Evolutionary conservation across 2,888 invertebrate species (phyloP).

Genomic region (Apodemia zela): DNA sequence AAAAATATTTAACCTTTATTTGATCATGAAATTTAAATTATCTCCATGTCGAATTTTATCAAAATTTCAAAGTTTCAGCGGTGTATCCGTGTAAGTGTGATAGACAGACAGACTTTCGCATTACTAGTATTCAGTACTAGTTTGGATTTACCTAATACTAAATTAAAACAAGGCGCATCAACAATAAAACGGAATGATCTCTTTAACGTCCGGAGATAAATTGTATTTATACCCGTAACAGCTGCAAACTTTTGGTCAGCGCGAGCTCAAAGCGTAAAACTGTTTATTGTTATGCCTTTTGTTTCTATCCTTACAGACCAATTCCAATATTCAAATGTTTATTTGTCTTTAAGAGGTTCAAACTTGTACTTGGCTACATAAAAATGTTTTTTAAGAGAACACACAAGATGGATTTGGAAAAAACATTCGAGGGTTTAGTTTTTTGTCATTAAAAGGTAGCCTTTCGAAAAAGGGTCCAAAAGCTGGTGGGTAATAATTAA

Average conservation of each 20-base stretch:
- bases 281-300: conserved; percentile 65
- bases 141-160: background rate
- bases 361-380: conserved; percentile 28
- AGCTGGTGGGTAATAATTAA: no score
- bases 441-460: no score
- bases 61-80: no score
- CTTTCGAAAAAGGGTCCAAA: no score
- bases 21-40: no score
- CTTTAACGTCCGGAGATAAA: conserved; percentile 74
- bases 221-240: conserved; percentile 74
- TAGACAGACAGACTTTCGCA: no score
- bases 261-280: conserved; percentile 46
- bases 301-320: conserved; percentile 53
- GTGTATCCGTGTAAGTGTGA: no score
- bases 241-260: conserved; percentile 81
- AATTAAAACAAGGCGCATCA: conserved; percentile 29
- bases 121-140: no score
- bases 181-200: conserved; percentile 69
- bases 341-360: conserved; percentile 45
- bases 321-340: conserved; percentile 39
- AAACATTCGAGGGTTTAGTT: background rate
- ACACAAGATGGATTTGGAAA: conserved; percentile 44
- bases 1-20: no score
- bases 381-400: conserved; percentile 38
- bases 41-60: no score